Percentiles rank a stretch among this genome's conserved stretches.
These are phyloP conservation scores for Melanotaenia trifasciata DNA, from an alignment of 2,797 vertebrate genomes.

Conservation along the genomic window DNA sequence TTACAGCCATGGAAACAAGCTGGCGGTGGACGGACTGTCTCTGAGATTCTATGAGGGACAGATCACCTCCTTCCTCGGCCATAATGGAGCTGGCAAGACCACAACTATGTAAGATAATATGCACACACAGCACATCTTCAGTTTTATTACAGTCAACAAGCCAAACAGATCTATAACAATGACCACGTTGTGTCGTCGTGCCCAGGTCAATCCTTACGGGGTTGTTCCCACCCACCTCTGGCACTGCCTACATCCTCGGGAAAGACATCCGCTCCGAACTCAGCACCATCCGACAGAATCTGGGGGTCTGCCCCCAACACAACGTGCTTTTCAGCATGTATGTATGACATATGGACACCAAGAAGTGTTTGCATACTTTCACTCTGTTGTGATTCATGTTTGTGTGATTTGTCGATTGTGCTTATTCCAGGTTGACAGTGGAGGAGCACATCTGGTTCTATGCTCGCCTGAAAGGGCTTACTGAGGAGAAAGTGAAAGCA, in stretches of 20 bases:
- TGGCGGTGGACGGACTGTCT: constrained; percentile 93
- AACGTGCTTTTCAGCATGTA: constrained; percentile 97
- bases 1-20: constrained; percentile 94
- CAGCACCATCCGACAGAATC: constrained; percentile 91
- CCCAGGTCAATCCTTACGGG: constrained; percentile 97
- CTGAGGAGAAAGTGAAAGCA: constrained; percentile 90
- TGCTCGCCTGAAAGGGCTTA: constrained; percentile 92
- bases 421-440: constrained; percentile 89
- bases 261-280: constrained; percentile 95
- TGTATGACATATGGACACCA: constrained; percentile 15
- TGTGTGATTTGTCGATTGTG: constrained; percentile 11
- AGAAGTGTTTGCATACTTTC: background rate
- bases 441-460: constrained; percentile 99
- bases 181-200: constrained; percentile 8
- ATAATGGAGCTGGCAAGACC: constrained; percentile 98
- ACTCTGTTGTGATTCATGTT: background rate
- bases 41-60: constrained; percentile 97
- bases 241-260: constrained; percentile 96
- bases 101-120: constrained; percentile 93
- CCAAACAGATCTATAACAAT: background rate
- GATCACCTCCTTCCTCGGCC: constrained; percentile 97
- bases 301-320: constrained; percentile 97
- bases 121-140: background rate
- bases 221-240: constrained; percentile 95
- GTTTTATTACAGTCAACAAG: background rate